Evolutionary conservation across 2,888 invertebrate genomes (phyloP), one percentile per base, ranked within the genome.

Genomic region (Papilio elwesi): DNA sequence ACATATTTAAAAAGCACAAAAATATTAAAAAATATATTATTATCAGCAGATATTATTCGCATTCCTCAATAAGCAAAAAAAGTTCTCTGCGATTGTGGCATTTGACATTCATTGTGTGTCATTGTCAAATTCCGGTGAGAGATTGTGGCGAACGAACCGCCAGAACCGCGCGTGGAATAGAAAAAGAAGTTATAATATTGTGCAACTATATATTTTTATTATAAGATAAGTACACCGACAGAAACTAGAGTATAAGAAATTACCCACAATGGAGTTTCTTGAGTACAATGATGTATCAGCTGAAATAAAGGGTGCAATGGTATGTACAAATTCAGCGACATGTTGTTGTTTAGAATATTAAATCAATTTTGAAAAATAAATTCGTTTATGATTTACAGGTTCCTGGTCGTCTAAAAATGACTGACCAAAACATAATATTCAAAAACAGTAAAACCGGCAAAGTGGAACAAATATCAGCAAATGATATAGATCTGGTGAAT

Each of bases 401-500:
- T 66, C 96, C 97, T 9, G 99, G 99, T 0, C 95, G 98, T 74
- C 90, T 99, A 51, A 99, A 99, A 90, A 95, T 99, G 88, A 98
- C 98, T 0, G 98, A 98, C 77, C 97, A 97, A 83, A 96, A 96
- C 80, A 96, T 99, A 51, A 95, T 97, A 65, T 99, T 99, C 87
- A 99, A 99, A 88, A 99, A 99, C 89, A 97, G 95, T 77, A 98
- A 98, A 91, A 99, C 99, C 0, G 99, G 99, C 2, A 99, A 98
- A 91, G 97, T 99, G 0, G 99, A 99, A 85, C 98, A 98, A 85
- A 96, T 99, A 77, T 94, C 95, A 51, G 95, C 96, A 0, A 93
- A 95, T 65, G 99, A 99, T 79, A 97, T 99, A 82, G 98, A 99
- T 70, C 91, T 97, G 72, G 97, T 98, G 0, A 97, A 98, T 87